Base-by-base conservation (phyloP, 2,888 invertebrate species). In the Sialis lutaria region DNA sequence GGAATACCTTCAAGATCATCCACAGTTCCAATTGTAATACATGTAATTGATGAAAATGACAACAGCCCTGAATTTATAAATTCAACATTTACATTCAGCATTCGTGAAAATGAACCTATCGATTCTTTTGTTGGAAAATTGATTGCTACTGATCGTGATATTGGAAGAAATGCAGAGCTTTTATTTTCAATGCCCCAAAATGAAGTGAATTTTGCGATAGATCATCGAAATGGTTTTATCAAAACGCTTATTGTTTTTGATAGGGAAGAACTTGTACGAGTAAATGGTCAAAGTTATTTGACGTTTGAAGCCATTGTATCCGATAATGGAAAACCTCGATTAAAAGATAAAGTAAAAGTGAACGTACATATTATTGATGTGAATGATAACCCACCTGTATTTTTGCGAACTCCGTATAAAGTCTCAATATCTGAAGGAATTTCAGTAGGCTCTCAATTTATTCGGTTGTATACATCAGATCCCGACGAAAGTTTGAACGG, bases 31-130 rank as follows among this genome's bases (percentile, higher is more conserved):
- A 84, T 96, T 2, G 87, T 92, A 12, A 83, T 96, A 51, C 90
- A 92, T 60, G 80, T 96, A 22, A 79, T 91, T 51, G 97, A 96
- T 67, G 92, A 95, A 67, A 97, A 98, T 64, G 96, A 97, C 66
- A 92, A 95, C 63, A 79, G 83, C 33, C 97, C 97, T 0, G 78
- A 83, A 60, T 97, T 98, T 65, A 81, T 82, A 3, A 90, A 95
- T 56, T 77, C 79, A 33, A 88, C 88, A 10, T 97, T 96, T 64
- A 82, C 83, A 49, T 92, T 95, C 60, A 85, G 79, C 62, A 78
- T 96, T 12, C 78, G 82, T 46, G 91, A 92, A 67, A 90, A 91
- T 63, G 85, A 87, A 53, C 83, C 86, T 1, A 76, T 82, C 0
- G 89, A 89, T 62, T 85, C 90, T 0, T 92, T 91, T 65, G 88